Base-by-base conservation (phyloP, 2,888 invertebrate genomes). In the Pammene aurita region DNA sequence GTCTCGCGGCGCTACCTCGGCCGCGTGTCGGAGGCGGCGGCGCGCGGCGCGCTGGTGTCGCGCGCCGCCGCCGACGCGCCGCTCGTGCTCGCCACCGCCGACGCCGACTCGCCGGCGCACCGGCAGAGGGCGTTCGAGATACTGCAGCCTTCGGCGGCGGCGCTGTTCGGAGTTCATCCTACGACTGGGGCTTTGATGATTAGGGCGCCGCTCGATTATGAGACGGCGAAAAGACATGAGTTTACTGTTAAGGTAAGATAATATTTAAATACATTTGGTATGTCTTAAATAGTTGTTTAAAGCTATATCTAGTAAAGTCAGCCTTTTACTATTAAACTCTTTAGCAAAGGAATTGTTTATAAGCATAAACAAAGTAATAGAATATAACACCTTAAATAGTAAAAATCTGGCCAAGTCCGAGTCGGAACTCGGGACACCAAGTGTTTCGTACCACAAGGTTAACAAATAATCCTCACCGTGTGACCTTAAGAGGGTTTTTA, bases 171-270 rank as follows among this genome's bases (percentile, higher is more conserved):
- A 82, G 95, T 98, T 72, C 97, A 98, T 87, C 94, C 97, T 57
- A 96, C 95, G 75, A 98, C 98, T 5, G 98, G 98, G 65, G 97
- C 98, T 50, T 95, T 98, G 73, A 94, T 96, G 77, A 95, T 96
- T 0, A 94, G 95, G 41, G 94, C 95, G 77, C 87, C 94, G 9
- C 93, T 98, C 73, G 98, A 98, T 89, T 96, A 96, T 85, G 98
- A 98, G 87, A 75, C 94, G 90, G 66, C 93, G 93, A 70, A 90
- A 93, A 0, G 88, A 58, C 96, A 97, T 82, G 93, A 94, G 66
- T 98, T 98, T 86, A 96, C 96, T 79, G 98, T 98, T 10, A 95
- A 96, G 92, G 95, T 54, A 26, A 18, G 10, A 42, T n/a, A n/a
- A n/a, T n/a, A n/a, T n/a, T n/a, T n/a, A n/a, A n/a, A n/a, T n/a